Percentiles rank a stretch among this genome's conserved stretches.
These are phyloP conservation scores for Melikaiella ostensackeni DNA, from an alignment of 2,888 invertebrate genomes.

Conservation along the genomic window DNA sequence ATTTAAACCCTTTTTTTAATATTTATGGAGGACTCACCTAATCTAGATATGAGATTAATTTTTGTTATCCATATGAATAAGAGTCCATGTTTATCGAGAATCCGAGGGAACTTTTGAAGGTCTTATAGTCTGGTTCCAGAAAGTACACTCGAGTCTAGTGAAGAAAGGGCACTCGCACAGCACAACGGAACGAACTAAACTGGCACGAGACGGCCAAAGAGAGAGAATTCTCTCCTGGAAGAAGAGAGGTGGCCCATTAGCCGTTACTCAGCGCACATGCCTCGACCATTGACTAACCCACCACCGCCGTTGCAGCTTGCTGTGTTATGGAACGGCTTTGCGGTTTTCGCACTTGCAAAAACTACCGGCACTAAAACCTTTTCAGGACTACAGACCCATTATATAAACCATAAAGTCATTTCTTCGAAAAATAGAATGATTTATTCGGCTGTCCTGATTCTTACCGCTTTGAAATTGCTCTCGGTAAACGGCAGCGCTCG, in stretches of 20 bases:
- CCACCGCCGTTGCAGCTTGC: slow-evolving; percentile 38
- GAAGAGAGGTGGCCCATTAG: slow-evolving; percentile 75
- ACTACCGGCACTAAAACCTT: background rate
- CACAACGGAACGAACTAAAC: slow-evolving; percentile 54
- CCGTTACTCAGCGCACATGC: slow-evolving; percentile 72
- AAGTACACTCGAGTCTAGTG: background rate
- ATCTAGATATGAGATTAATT: background rate
- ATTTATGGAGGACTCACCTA: slow-evolving; percentile 10
- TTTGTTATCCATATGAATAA: background rate
- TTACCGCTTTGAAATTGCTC: background rate
- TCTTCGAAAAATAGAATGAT: background rate
- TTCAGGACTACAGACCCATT: background rate
- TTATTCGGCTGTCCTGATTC: background rate
- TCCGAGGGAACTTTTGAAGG: background rate
- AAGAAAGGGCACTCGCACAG: slow-evolving; percentile 40
- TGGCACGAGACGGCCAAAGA: slow-evolving; percentile 55
- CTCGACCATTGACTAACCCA: slow-evolving; percentile 43
- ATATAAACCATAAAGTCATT: background rate
- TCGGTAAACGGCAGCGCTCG: too few relatives aligned
- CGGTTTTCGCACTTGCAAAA: slow-evolving; percentile 44
- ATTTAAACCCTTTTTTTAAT: background rate
- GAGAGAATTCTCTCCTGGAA: slow-evolving; percentile 51
- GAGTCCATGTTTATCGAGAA: background rate
- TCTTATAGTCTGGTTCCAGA: background rate
- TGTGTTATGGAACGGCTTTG: slow-evolving; percentile 42